A percentile compares a stretch with the other conserved stretches of the same genome.
Conservation (phyloP, 2,888 invertebrate genomes). For the Candidula unifasciata region DNA sequence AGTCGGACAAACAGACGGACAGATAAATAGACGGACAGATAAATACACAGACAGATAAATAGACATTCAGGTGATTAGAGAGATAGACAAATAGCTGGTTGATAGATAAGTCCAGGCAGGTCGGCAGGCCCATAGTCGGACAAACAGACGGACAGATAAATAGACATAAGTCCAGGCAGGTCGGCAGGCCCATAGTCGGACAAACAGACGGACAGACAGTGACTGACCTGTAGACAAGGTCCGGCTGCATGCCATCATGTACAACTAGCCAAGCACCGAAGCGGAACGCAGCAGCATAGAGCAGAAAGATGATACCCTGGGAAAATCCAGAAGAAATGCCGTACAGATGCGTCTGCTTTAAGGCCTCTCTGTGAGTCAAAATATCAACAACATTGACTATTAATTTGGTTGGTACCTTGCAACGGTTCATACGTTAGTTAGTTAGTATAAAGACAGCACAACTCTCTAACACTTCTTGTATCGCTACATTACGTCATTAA, state of each 20-base stretch:
- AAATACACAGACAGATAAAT: too few species aligned
- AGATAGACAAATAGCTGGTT: neutral
- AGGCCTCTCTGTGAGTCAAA: slow-evolving; percentile 57
- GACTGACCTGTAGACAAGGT: slow-evolving; percentile 68
- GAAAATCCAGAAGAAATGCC: slow-evolving; percentile 65
- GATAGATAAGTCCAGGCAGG: neutral
- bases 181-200: neutral
- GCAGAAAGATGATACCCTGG: slow-evolving; percentile 65
- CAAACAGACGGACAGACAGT: neutral
- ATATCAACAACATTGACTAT: neutral
- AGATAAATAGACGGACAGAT: too few species aligned
- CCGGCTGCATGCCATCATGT: slow-evolving; percentile 63
- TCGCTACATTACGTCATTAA: too few species aligned
- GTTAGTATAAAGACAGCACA: too few species aligned
- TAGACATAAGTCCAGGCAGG: too few species aligned
- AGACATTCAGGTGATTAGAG: too few species aligned
- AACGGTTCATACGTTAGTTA: too few species aligned
- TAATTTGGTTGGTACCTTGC: too few species aligned
- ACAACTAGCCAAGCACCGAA: slow-evolving; percentile 70
- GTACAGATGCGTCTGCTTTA: slow-evolving; percentile 63
- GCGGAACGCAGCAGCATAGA: slow-evolving; percentile 69
- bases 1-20: too few species aligned
- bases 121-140: neutral
- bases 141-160: neutral
- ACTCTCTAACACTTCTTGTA: too few species aligned